phyloP scores from a whole-genome alignment of 2,888 invertebrate species.

The Meghimatium bilineatum region DNA sequence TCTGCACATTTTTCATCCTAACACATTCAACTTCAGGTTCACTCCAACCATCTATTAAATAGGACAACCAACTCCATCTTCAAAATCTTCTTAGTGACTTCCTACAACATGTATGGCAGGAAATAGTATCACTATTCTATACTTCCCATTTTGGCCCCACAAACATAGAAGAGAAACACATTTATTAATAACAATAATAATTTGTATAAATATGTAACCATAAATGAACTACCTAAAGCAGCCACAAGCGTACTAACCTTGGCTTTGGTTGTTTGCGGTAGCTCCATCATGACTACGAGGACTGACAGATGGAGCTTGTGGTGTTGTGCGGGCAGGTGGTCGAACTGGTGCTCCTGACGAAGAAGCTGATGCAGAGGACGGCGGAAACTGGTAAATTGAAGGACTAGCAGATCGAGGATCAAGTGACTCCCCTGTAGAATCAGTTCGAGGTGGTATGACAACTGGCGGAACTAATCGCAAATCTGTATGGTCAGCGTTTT shows the following conservation, averaged over 20 bases:
- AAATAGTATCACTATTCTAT: too few species aligned
- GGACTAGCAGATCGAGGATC: conserved; percentile 18
- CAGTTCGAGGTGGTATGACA: conserved; percentile 43
- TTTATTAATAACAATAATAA: not conserved
- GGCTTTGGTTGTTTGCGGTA: conserved; percentile 41
- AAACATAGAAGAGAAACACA: not conserved
- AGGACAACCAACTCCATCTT: too few species aligned
- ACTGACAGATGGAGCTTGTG: conserved; percentile 25
- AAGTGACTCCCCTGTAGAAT: conserved; percentile 3
- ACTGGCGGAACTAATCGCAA: conserved; percentile 21
- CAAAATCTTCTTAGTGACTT: too few species aligned
- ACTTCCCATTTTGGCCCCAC: not conserved
- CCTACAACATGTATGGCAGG: too few species aligned
- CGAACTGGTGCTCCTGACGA: conserved; percentile 38
- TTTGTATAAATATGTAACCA: not conserved
- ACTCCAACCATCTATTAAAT: too few species aligned
- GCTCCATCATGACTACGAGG: conserved; percentile 24
- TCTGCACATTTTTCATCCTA: too few species aligned
- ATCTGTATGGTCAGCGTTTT: not conserved
- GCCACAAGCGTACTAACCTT: conserved; percentile 13
- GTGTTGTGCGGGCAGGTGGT: conserved; percentile 33
- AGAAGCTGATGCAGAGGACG: conserved; percentile 25
- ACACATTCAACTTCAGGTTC: too few species aligned
- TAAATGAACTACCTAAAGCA: not conserved
- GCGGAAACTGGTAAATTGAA: conserved; percentile 28